Evolutionary conservation across 2,888 invertebrate species (phyloP).

Genomic region (Volucella inanis): DNA sequence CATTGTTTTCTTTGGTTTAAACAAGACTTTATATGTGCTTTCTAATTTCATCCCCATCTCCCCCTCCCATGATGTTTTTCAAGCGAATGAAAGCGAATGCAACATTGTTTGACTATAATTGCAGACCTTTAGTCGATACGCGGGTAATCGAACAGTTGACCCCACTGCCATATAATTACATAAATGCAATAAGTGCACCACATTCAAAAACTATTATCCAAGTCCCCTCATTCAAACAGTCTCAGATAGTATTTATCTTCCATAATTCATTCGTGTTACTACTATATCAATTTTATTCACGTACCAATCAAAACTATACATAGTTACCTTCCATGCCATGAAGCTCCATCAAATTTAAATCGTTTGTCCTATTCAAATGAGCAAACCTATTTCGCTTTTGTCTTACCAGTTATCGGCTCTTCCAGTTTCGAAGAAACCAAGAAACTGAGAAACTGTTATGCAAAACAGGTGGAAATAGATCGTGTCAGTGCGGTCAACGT

Average conservation of each 20-base stretch:
- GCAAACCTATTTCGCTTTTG: conserved; percentile 6
- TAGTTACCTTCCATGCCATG: conserved; percentile 5
- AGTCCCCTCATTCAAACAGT: not conserved
- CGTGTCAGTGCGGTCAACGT: conserved; percentile 74
- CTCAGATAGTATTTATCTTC: not conserved
- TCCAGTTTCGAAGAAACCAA: not conserved
- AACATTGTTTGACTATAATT: too few relatives aligned
- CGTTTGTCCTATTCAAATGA: conserved; percentile 31
- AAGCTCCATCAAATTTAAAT: not conserved
- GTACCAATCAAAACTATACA: conserved; percentile 8
- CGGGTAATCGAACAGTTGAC: too few relatives aligned
- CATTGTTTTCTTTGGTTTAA: too few relatives aligned
- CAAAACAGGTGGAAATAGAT: conserved; percentile 70
- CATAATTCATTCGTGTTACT: not conserved
- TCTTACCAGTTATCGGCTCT: conserved; percentile 14
- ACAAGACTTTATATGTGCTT: too few relatives aligned
- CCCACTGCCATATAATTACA: too few relatives aligned
- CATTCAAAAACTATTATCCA: too few relatives aligned
- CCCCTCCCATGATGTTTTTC: too few relatives aligned
- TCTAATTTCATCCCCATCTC: too few relatives aligned
- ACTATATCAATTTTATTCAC: not conserved
- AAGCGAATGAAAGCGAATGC: too few relatives aligned
- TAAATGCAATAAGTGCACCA: too few relatives aligned
- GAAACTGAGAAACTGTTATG: conserved; percentile 46
- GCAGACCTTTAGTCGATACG: too few relatives aligned